Conservation (phyloP, 2,888 invertebrate genomes). For the Torymus auratus region DNA sequence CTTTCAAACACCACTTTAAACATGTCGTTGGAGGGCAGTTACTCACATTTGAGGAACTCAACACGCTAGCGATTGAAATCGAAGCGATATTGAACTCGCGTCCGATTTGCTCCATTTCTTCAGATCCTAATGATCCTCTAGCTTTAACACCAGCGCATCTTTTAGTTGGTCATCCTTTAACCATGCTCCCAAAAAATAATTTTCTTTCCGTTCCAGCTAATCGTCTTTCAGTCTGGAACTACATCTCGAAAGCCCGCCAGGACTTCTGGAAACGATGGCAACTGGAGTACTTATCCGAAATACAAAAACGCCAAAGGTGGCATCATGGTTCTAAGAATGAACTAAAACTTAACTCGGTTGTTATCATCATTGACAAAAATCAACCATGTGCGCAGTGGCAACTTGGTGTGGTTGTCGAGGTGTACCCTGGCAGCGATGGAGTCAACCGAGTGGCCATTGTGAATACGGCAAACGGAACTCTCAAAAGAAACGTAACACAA, state of each 20-base stretch:
- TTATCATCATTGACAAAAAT: slow-evolving; percentile 2
- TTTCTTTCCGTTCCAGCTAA: background rate
- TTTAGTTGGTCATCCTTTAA: background rate
- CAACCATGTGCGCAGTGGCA: background rate
- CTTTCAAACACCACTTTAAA: background rate
- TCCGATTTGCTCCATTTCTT: background rate
- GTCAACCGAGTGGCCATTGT: too few relatives aligned
- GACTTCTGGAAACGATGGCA: background rate
- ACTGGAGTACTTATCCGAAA: background rate
- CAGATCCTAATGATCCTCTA: background rate
- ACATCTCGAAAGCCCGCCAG: background rate
- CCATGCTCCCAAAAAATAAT: background rate
- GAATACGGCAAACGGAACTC: too few relatives aligned
- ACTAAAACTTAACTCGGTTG: background rate
- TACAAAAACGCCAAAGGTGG: background rate
- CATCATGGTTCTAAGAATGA: background rate
- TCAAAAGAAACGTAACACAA: too few relatives aligned
- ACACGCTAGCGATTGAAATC: background rate
- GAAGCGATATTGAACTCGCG: slow-evolving; percentile 6
- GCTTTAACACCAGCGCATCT: slow-evolving; percentile 1
- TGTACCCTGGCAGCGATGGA: too few relatives aligned
- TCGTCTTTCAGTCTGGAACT: background rate
- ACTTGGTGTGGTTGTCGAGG: too few relatives aligned
- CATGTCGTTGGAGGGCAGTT: background rate
- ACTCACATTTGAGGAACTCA: slow-evolving; percentile 1